Percentiles rank a stretch among this genome's conserved stretches.
Evolutionary conservation across 2,797 vertebrate species (phyloP).

Genomic region (Muraenolepis orangiensis): DNA sequence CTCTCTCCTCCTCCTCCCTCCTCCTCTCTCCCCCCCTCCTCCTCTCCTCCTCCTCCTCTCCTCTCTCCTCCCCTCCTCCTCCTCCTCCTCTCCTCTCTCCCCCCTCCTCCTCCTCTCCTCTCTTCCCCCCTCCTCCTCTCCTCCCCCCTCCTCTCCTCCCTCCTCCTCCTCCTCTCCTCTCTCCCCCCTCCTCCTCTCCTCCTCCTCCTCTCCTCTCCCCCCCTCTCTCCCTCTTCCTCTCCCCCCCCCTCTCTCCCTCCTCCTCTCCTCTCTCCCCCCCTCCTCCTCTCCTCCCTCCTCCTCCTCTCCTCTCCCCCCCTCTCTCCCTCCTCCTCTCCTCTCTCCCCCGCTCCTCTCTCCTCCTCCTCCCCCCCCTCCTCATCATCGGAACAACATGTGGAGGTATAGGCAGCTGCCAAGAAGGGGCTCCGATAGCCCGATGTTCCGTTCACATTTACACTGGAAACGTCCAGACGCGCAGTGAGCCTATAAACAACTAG

Average conservation of each 20-base stretch:
- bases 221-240: not conserved
- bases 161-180: not conserved
- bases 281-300: not conserved
- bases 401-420: constrained; percentile 2
- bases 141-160: not conserved
- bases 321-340: not conserved
- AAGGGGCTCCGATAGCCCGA: not conserved
- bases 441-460: not conserved
- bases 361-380: not conserved
- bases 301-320: too few relatives aligned
- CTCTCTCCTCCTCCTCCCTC: too few relatives aligned
- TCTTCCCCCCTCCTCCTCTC: not conserved
- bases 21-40: not conserved
- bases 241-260: too few relatives aligned
- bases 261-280: too few relatives aligned
- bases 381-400: constrained; percentile 6
- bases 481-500: not conserved
- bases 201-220: not conserved
- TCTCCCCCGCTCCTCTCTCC: not conserved
- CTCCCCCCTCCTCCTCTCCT: not conserved
- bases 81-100: not conserved
- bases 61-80: too few relatives aligned
- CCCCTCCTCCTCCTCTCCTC: not conserved
- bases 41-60: too few relatives aligned
- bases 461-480: not conserved